These are phyloP conservation scores for Kuschelorhynchus macadamiae DNA, from an alignment of 2,888 invertebrate genomes.

Conservation along the genomic window DNA sequence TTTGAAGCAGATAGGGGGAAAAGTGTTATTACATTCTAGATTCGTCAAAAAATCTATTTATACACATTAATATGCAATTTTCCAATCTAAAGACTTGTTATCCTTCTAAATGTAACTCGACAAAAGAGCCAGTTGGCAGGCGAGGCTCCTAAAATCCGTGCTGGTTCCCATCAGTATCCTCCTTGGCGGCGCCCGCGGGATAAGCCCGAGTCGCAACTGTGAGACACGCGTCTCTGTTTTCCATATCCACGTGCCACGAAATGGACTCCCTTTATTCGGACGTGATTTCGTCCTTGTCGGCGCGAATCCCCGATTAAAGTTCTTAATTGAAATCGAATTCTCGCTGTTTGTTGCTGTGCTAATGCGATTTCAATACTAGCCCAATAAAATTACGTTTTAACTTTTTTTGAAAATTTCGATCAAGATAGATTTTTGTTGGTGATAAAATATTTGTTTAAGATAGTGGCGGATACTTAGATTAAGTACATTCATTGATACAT, in stretches of 20 bases:
- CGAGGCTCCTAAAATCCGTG: conserved; percentile 19
- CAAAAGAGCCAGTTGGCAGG: conserved; percentile 33
- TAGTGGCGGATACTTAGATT: too few relatives aligned
- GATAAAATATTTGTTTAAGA: too few relatives aligned
- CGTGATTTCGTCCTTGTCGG: conserved; percentile 66
- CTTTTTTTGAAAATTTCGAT: too few relatives aligned
- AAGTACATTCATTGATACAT: too few relatives aligned
- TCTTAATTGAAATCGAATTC: conserved; percentile 67
- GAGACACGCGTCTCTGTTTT: conserved; percentile 66
- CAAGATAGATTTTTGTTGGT: too few relatives aligned
- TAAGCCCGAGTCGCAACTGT: conserved; percentile 60
- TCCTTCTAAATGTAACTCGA: too few relatives aligned
- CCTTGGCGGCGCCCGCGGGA: conserved; percentile 57
- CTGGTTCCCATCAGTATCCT: conserved; percentile 29
- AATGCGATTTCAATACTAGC: conserved; percentile 12
- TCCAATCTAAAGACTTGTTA: too few relatives aligned
- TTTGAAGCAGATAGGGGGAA: too few relatives aligned
- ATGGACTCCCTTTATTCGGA: conserved; percentile 65
- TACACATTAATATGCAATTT: too few relatives aligned
- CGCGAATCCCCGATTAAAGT: conserved; percentile 65
- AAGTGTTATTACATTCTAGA: too few relatives aligned
- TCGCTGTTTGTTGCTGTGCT: conserved; percentile 11
- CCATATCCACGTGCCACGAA: conserved; percentile 65
- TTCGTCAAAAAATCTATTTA: too few relatives aligned
- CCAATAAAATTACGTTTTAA: neutral